Percentiles rank a stretch among this genome's conserved stretches.
Conservation (phyloP, 1,140 invertebrate species). For the Brachionus sp. region DNA sequence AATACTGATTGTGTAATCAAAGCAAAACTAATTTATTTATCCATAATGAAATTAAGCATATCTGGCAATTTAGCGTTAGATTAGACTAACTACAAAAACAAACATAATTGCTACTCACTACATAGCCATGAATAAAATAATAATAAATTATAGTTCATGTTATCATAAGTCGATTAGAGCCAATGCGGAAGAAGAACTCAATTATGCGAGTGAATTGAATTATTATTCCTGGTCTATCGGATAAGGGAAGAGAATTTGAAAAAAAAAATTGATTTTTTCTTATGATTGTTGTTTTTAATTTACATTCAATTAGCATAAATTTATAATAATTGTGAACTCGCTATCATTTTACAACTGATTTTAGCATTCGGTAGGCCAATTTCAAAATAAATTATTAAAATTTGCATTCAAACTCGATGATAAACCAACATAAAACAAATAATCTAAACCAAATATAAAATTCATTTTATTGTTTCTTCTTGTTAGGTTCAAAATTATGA, state of each 20-base stretch:
- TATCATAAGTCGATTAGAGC: background rate
- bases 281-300: background rate
- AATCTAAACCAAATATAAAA: background rate
- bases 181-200: background rate
- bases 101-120: background rate
- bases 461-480: slow-evolving; percentile 3
- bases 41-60: background rate
- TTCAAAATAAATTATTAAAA: slow-evolving; percentile 8
- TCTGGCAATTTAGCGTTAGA: background rate
- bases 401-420: background rate
- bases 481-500: slow-evolving; percentile 18
- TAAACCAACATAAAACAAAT: background rate
- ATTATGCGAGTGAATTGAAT: background rate
- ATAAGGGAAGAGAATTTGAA: background rate
- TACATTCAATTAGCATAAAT: background rate
- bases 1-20: background rate
- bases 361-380: background rate
- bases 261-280: background rate
- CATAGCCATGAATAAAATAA: background rate
- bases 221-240: background rate
- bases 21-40: slow-evolving; percentile 6
- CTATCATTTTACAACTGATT: background rate
- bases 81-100: background rate
- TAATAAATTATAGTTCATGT: slow-evolving; percentile 32
- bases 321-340: background rate